Evolutionary conservation across 30 jellyfish, hydroid and myxozoan genomes (phyloP).

Genomic region (Pelagia noctiluca): DNA sequence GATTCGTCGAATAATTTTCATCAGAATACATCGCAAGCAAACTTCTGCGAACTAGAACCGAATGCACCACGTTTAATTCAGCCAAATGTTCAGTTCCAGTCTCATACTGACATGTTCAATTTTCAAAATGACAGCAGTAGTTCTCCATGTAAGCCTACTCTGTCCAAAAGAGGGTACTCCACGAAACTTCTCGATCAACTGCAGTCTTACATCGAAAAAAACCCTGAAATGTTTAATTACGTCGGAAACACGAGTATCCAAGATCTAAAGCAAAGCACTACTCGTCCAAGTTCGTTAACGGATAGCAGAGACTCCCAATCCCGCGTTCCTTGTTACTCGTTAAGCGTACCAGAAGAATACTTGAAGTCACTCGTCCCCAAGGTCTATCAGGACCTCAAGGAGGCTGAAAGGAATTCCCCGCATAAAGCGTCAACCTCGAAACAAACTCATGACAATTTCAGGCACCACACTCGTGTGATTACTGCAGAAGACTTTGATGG

Average conservation of each 20-base stretch:
- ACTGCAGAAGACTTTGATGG: too few relatives aligned
- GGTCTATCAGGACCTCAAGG: too few relatives aligned
- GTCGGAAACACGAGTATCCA: conserved; percentile 63
- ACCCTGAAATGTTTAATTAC: conserved; percentile 60
- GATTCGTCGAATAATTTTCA: too few relatives aligned
- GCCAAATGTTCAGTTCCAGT: too few relatives aligned
- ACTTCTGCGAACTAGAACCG: too few relatives aligned
- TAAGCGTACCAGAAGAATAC: conserved; percentile 58
- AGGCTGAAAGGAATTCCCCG: too few relatives aligned
- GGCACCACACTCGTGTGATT: too few relatives aligned
- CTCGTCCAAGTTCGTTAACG: conserved; percentile 21
- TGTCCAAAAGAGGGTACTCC: conserved; percentile 47
- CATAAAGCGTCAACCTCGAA: too few relatives aligned
- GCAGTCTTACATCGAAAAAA: conserved; percentile 45
- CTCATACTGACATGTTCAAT: too few relatives aligned
- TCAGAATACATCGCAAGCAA: too few relatives aligned
- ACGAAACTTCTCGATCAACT: conserved; percentile 47
- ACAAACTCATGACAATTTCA: conserved; percentile 27
- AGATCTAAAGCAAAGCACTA: conserved; percentile 44
- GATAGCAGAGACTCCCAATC: not conserved
- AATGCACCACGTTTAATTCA: too few relatives aligned
- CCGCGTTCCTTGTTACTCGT: conserved; percentile 47
- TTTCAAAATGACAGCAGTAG: too few relatives aligned
- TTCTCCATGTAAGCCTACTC: conserved; percentile 22
- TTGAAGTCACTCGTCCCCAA: conserved; percentile 25